Conservation (phyloP, 2,888 invertebrate genomes). For the Graphium colonna region DNA sequence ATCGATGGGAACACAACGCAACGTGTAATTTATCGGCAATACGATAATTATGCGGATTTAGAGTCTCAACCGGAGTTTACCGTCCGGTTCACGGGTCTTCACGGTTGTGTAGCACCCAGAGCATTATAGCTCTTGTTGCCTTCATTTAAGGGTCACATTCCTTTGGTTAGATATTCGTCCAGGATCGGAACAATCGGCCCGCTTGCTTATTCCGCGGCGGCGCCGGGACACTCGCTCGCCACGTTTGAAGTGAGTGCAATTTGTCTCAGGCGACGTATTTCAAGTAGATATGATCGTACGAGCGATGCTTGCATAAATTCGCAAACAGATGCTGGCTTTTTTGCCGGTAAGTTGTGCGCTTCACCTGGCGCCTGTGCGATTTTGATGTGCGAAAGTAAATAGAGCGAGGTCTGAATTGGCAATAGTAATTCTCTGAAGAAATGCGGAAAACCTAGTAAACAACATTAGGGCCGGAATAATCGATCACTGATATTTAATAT, state of each 20-base stretch:
- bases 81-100: slow-evolving; percentile 61
- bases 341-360: slow-evolving; percentile 61
- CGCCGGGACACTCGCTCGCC: slow-evolving; percentile 52
- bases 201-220: slow-evolving; percentile 59
- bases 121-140: slow-evolving; percentile 57
- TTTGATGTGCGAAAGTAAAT: slow-evolving; percentile 36
- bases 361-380: slow-evolving; percentile 63
- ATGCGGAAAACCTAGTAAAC: too few species aligned
- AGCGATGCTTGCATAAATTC: slow-evolving; percentile 62
- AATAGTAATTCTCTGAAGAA: too few species aligned
- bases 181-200: slow-evolving; percentile 55
- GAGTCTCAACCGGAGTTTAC: slow-evolving; percentile 62
- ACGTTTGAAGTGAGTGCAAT: slow-evolving; percentile 73
- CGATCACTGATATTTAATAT: too few species aligned
- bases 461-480: too few species aligned
- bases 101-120: slow-evolving; percentile 44
- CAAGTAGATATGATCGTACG: slow-evolving; percentile 74
- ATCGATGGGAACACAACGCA: slow-evolving; percentile 45
- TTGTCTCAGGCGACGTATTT: slow-evolving; percentile 70
- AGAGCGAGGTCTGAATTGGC: too few species aligned
- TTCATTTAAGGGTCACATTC: slow-evolving; percentile 41
- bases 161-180: slow-evolving; percentile 36
- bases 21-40: slow-evolving; percentile 64
- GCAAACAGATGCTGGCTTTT: slow-evolving; percentile 67
- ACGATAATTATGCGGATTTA: slow-evolving; percentile 74